phyloP scores from a whole-genome alignment of 2,888 invertebrate genomes.

The Pilophorus perplexus region DNA sequence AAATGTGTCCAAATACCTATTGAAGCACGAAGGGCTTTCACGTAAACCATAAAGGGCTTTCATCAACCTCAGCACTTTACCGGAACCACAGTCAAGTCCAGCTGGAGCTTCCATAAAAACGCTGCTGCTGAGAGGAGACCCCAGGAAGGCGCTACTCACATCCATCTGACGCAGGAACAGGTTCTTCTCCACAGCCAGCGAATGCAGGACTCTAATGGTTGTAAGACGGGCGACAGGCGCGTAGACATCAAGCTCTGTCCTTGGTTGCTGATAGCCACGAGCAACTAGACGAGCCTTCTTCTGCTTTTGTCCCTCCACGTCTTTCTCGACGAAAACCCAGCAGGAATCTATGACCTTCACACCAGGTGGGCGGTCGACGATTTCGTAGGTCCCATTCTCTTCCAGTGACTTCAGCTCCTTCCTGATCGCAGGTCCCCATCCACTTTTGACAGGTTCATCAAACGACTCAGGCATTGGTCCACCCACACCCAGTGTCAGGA shows the following conservation, averaged over 20 bases:
- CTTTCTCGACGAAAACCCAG: conserved; percentile 10
- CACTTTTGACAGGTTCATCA: background rate
- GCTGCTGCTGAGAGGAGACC: background rate
- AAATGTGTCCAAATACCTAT: background rate
- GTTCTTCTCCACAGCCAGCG: background rate
- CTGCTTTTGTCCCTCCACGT: background rate
- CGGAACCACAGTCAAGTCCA: background rate
- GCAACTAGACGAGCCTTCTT: conserved; percentile 23
- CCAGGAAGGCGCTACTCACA: conserved; percentile 19
- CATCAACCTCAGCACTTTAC: conserved; percentile 3
- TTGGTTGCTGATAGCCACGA: too few species aligned
- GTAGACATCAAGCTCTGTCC: conserved; percentile 1
- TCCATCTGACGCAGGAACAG: conserved; percentile 26
- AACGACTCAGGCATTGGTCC: conserved; percentile 5
- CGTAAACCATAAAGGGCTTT: conserved; percentile 18
- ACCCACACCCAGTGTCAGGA: too few species aligned
- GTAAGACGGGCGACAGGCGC: conserved; percentile 16
- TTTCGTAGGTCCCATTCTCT: conserved; percentile 11
- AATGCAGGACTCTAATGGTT: background rate
- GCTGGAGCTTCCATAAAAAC: conserved; percentile 14
- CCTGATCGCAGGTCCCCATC: conserved; percentile 21
- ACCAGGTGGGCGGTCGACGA: conserved; percentile 1
- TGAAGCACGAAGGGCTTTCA: conserved; percentile 1
- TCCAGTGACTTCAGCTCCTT: conserved; percentile 26
- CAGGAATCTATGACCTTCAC: conserved; percentile 12